These are phyloP conservation scores for Papio anubis DNA, from an alignment of 2,113 vertebrate species.

Conservation along the genomic window DNA sequence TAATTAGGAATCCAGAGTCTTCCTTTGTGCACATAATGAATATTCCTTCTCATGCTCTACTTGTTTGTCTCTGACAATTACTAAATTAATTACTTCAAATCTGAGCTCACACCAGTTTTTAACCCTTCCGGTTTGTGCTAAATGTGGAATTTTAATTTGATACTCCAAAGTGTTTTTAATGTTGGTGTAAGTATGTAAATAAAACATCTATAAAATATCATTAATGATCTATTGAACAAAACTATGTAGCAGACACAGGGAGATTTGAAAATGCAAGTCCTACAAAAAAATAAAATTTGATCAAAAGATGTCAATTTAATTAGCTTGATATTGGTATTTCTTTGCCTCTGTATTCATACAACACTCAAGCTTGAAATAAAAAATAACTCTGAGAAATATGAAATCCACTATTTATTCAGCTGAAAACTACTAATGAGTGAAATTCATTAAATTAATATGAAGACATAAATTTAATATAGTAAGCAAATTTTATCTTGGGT, in stretches of 20 bases:
- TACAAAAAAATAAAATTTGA: slow-evolving; percentile 33
- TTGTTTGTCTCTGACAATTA: slow-evolving; percentile 80
- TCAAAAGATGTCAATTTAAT: background rate
- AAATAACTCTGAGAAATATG: background rate
- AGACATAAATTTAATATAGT: background rate
- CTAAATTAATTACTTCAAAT: slow-evolving; percentile 83
- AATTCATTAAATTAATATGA: background rate
- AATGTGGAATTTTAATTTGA: slow-evolving; percentile 73
- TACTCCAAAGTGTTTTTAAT: slow-evolving; percentile 41
- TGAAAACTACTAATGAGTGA: background rate
- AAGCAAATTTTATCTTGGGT: background rate
- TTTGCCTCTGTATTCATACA: background rate
- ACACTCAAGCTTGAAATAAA: background rate
- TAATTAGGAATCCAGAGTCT: slow-evolving; percentile 81
- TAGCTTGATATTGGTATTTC: background rate
- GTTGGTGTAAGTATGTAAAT: slow-evolving; percentile 43
- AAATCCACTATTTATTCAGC: background rate
- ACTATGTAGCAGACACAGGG: slow-evolving; percentile 51
- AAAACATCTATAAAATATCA: slow-evolving; percentile 66
- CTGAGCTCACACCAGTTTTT: slow-evolving; percentile 69
- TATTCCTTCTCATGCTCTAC: slow-evolving; percentile 74
- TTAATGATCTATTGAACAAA: slow-evolving; percentile 70
- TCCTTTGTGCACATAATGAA: slow-evolving; percentile 79
- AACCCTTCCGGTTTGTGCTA: slow-evolving; percentile 72
- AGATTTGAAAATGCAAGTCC: slow-evolving; percentile 53